phyloP scores from a whole-genome alignment of 2,888 invertebrate genomes.

The Ypsolopha sequella region DNA sequence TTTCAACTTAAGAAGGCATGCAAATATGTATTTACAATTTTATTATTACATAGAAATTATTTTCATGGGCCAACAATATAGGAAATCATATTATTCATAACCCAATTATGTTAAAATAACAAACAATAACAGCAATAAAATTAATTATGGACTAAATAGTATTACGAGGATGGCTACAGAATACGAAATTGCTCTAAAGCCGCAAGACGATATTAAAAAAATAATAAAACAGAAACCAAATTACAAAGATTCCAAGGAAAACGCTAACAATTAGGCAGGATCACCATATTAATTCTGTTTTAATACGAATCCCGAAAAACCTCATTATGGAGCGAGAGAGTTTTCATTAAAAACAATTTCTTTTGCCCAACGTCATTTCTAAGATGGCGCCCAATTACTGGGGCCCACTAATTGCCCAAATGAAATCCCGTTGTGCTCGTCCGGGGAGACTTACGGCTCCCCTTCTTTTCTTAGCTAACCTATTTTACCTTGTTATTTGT shows the following conservation, averaged over 20 bases:
- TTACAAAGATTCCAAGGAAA: constrained; percentile 9
- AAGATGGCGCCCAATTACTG: constrained; percentile 41
- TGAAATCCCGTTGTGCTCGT: constrained; percentile 18
- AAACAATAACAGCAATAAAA: too few species aligned
- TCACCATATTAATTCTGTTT: constrained; percentile 10
- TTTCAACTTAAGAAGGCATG: too few species aligned
- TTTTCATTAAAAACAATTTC: constrained; percentile 51
- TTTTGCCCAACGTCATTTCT: constrained; percentile 28
- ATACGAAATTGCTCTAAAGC: constrained; percentile 8
- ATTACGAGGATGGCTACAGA: constrained; percentile 1
- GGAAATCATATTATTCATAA: too few species aligned
- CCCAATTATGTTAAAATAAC: too few species aligned
- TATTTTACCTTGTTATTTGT: too few species aligned
- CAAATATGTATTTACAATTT: too few species aligned
- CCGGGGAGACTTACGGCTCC: constrained; percentile 3
- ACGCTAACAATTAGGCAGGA: constrained; percentile 4
- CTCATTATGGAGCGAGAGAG: constrained; percentile 13
- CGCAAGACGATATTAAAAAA: constrained; percentile 2
- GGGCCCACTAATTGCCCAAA: constrained; percentile 34
- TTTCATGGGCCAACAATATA: too few species aligned
- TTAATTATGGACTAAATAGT: too few species aligned
- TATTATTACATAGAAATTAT: too few species aligned
- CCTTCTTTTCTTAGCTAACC: too few species aligned
- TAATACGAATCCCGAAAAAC: constrained; percentile 10
- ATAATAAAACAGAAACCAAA: constrained; percentile 9